Evolutionary conservation across 1,140 invertebrate species (phyloP), one percentile per base, ranked within the genome.

Genomic region (Samia ricini): DNA sequence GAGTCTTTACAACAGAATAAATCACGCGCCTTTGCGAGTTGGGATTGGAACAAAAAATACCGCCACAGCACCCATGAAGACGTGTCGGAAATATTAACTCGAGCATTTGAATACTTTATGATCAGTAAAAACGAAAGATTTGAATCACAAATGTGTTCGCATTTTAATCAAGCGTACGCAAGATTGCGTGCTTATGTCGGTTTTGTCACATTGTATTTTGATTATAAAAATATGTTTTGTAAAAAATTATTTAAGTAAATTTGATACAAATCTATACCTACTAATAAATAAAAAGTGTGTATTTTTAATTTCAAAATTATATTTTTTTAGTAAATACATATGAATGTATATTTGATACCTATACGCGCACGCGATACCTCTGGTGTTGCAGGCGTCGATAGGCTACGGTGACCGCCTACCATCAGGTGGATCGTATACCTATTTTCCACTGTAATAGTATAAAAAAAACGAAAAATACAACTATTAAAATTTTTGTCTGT

Each of bases 121-220:
- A 88, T 85, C 82, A 82, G 85, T 85, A 88, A 88, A 85, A 87
- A 83, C n/a, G 72, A 72, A 79, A 79, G 81, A 87, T 87, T 87
- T 85, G 81, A 85, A 88, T 88, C 76, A 74, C 81, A 85, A 88
- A 88, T 85, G 77, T 82, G 76, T 80, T 81, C 77, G 77, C 77
- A 77, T 85, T 88, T 84, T 85, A 88, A 88, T 85, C 81, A 81
- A 80, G 81, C 76, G 72, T 69, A 63, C 68, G 42, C 60, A 60
- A 36, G 60, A 68, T 61, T 66, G 63, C 63, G 33, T 42, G 33
- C 33, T 42, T 42, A 42, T 65, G 56, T 22, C 57, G 63, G 56
- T 62, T 70, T 70, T 61, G 29, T 63, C 62, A 60, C 64, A 33
- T 73, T 67, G 33, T 42, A 15, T 42, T 42, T 42, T 42, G 33